Evolutionary conservation across 2,797 vertebrate species (phyloP).

Genomic region (Oryzias sinensis): DNA sequence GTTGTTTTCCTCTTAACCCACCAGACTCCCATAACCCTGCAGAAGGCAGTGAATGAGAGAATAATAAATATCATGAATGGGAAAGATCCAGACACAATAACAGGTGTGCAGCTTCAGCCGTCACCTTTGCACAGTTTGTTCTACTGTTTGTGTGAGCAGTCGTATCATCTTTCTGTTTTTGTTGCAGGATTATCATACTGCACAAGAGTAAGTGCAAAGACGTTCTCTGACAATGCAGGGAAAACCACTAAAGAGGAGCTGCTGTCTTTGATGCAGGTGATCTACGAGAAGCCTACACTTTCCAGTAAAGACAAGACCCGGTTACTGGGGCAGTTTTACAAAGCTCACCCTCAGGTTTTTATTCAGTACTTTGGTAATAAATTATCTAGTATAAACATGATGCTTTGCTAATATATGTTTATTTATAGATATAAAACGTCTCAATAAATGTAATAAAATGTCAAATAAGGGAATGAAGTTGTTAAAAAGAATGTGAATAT

Average conservation of each 20-base stretch:
- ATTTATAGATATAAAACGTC: constrained; percentile 1
- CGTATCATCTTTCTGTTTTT: background rate
- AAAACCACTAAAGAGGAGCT: constrained; percentile 90
- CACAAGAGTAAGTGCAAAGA: constrained; percentile 76
- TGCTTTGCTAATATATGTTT: constrained; percentile 43
- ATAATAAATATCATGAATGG: constrained; percentile 86
- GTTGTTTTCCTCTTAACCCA: background rate
- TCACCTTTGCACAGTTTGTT: background rate
- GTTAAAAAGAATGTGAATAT: no score
- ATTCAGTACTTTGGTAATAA: constrained; percentile 91
- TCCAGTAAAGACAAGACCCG: constrained; percentile 88
- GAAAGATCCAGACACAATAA: constrained; percentile 79
- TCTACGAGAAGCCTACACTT: constrained; percentile 88
- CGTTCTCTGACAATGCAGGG: constrained; percentile 76
- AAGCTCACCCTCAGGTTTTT: constrained; percentile 90
- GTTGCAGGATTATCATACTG: constrained; percentile 84
- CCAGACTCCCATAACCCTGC: constrained; percentile 88
- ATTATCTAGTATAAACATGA: constrained; percentile 76
- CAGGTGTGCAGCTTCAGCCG: constrained; percentile 74
- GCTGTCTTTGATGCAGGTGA: constrained; percentile 81
- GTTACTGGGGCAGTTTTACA: constrained; percentile 90
- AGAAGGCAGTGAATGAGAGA: constrained; percentile 93
- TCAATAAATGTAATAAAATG: constrained; percentile 27
- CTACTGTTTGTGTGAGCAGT: background rate
- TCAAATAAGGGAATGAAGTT: constrained; percentile 11